These are phyloP conservation scores for Loripinus fragilis DNA, from an alignment of 2,888 invertebrate genomes.

Conservation along the genomic window DNA sequence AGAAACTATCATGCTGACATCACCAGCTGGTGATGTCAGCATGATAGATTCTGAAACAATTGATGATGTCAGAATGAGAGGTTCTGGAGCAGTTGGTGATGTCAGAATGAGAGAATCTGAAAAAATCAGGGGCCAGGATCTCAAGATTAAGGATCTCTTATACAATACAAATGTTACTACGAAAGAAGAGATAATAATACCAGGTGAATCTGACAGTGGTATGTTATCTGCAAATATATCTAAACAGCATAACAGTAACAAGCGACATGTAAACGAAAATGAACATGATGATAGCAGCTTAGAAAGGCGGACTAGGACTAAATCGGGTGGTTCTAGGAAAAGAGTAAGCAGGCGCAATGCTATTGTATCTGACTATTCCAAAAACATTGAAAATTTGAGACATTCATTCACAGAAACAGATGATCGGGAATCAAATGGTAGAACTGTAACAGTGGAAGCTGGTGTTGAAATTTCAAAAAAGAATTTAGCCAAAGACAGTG, in stretches of 20 bases:
- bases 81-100: too few species aligned
- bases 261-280: not conserved
- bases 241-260: not conserved
- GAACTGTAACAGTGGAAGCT: not conserved
- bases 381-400: not conserved
- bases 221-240: not conserved
- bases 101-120: too few species aligned
- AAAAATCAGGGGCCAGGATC: too few species aligned
- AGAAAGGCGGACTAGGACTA: not conserved
- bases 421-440: not conserved
- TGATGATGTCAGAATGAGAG: too few species aligned
- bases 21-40: too few species aligned
- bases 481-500: not conserved
- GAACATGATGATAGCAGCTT: not conserved
- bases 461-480: not conserved
- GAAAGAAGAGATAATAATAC: too few species aligned
- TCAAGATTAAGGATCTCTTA: too few species aligned
- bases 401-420: not conserved
- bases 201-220: too few species aligned
- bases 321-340: not conserved
- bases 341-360: not conserved
- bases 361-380: slow-evolving; percentile 7
- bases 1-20: too few species aligned
- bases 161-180: too few species aligned
- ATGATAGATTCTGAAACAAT: too few species aligned